Conservation (phyloP, 2,888 invertebrate genomes). For the Polyommatus icarus region DNA sequence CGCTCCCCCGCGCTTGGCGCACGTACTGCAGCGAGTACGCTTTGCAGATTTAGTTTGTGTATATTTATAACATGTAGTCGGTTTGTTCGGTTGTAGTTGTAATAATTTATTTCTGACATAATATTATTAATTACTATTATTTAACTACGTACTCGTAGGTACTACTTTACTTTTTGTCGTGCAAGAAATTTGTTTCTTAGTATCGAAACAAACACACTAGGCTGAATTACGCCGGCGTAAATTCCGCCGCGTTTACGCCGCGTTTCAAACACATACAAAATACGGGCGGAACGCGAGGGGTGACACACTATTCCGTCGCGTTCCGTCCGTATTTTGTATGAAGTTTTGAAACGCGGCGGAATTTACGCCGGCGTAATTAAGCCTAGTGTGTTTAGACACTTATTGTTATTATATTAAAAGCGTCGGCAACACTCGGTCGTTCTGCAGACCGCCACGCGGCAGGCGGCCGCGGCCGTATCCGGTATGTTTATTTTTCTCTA, state of each 20-base stretch:
- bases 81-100: slow-evolving; percentile 20
- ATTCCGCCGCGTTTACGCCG: too few species aligned
- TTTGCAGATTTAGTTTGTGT: slow-evolving; percentile 9
- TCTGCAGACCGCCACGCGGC: background rate
- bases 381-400: too few species aligned
- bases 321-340: too few species aligned
- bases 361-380: too few species aligned
- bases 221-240: too few species aligned
- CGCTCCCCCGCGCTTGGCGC: background rate
- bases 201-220: too few species aligned
- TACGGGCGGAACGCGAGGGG: too few species aligned
- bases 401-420: background rate
- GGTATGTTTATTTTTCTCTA: too few species aligned
- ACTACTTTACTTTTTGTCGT: background rate
- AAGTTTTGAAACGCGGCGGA: too few species aligned
- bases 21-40: background rate
- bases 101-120: slow-evolving; percentile 25
- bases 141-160: background rate
- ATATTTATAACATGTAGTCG: background rate
- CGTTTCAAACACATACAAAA: too few species aligned
- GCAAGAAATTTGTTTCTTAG: background rate
- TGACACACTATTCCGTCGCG: too few species aligned
- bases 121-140: background rate
- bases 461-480: background rate
- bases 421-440: background rate